phyloP scores from a whole-genome alignment of 2,797 vertebrate species.

The Taeniopygia guttata region DNA sequence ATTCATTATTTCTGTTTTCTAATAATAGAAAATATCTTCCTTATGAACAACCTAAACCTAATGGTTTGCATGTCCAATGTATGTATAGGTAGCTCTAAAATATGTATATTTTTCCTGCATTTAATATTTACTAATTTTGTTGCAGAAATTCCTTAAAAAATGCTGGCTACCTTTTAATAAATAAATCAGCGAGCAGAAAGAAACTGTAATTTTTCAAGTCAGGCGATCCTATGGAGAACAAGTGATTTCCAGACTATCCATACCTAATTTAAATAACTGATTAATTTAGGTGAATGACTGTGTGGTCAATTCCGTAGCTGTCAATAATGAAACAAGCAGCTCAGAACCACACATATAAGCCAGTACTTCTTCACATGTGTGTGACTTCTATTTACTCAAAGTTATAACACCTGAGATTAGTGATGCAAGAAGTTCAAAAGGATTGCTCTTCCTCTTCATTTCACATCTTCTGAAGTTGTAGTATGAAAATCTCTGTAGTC shows the following conservation, averaged over 20 bases:
- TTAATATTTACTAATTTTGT: not conserved
- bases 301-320: not conserved
- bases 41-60: not conserved
- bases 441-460: not conserved
- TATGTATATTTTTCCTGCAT: not conserved
- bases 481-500: not conserved
- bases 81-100: not conserved
- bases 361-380: not conserved
- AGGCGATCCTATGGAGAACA: not conserved
- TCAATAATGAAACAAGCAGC: not conserved
- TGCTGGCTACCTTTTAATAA: not conserved
- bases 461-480: not conserved
- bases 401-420: not conserved
- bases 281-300: not conserved
- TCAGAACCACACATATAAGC: not conserved
- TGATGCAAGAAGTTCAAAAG: not conserved
- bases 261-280: not conserved
- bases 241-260: not conserved
- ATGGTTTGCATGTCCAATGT: not conserved
- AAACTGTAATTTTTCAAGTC: not conserved
- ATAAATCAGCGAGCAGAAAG: not conserved
- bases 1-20: not conserved
- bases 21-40: not conserved
- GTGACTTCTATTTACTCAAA: not conserved
- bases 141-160: not conserved